phyloP scores from a whole-genome alignment of 1,140 invertebrate species.

The Catajapyx aquilonaris region DNA sequence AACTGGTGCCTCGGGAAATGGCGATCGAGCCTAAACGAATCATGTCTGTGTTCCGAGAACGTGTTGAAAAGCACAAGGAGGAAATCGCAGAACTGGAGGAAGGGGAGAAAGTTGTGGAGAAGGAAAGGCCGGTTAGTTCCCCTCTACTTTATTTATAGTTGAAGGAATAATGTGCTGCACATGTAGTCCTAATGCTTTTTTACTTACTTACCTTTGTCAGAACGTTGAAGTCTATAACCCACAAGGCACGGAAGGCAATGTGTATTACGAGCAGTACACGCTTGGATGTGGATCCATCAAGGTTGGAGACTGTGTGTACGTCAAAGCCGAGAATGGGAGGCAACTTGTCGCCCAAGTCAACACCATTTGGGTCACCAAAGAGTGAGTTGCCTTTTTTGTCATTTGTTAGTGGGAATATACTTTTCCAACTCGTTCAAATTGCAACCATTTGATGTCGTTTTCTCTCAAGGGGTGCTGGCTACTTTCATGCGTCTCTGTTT shows the following conservation, averaged over 20 bases:
- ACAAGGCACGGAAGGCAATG: constrained; percentile 42
- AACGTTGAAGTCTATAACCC: constrained; percentile 46
- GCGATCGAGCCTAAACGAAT: constrained; percentile 62
- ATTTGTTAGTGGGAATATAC: not conserved
- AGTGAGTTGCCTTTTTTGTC: constrained; percentile 28
- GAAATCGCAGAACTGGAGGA: constrained; percentile 69
- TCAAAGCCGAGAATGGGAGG: constrained; percentile 62
- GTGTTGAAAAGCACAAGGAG: constrained; percentile 74
- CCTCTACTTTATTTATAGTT: constrained; percentile 8
- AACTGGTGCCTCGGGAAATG: constrained; percentile 43
- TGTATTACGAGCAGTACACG: constrained; percentile 83
- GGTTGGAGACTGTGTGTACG: constrained; percentile 85
- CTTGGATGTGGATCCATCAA: constrained; percentile 53
- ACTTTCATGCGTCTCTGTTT: constrained; percentile 84
- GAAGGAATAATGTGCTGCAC: not conserved
- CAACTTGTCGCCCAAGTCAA: constrained; percentile 86
- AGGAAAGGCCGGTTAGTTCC: constrained; percentile 44
- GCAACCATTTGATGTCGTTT: constrained; percentile 10
- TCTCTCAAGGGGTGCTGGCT: constrained; percentile 54
- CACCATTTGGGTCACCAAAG: constrained; percentile 74
- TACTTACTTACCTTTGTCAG: constrained; percentile 22
- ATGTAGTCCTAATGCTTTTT: constrained; percentile 4
- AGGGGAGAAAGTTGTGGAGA: constrained; percentile 51
- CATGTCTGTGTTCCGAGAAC: constrained; percentile 80
- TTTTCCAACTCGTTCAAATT: not conserved